Base-by-base conservation (phyloP, 2,113 vertebrate genomes). In the Perccottus glenii region DNA sequence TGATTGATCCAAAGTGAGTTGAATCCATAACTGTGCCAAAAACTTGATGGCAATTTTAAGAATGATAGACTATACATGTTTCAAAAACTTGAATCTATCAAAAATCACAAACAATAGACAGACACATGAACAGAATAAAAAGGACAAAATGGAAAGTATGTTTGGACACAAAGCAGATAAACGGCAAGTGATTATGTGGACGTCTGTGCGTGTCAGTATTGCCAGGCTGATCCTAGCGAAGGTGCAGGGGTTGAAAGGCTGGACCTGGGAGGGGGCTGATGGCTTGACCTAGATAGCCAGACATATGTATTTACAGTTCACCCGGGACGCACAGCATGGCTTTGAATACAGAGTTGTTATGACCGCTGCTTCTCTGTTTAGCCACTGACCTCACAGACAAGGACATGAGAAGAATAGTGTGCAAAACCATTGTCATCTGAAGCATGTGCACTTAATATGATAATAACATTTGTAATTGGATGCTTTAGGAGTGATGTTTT, bases 271-370 rank as follows among this genome's bases (percentile, higher is more conserved):
- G 73, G 81, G 45, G 68, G 45, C 45, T 70, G 62, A 80, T 75
- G 67, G 69, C 62, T 45, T 85, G 81, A 86, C 81, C 81, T 69
- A 90, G 70, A 83, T 82, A 59, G 14, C 35, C 15, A 77, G 55
- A 60, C 66, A 70, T 63, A n/a, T n/a, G n/a, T n/a, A 76, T 46
- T 68, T 56, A 56, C 77, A 77, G 64, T 80, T 85, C 70, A 80
- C 61, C 64, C 63, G 62, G 58, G 55, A 77, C 68, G 77, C 66
- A 60, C 11, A 2, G 27, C 15, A 64, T 32, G 32, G 32, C 16
- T 47, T 33, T 62, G 48, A 62, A 19, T 59, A 16, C 12, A 33
- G 12, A 44, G 19, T 53, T 43, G 38, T 45, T 14, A 12, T 67
- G 62, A 67, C 56, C 40, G 10, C 59, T 63, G 42, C 42, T 8